These are phyloP conservation scores for Aldrovandia affinis DNA, from an alignment of 2,797 vertebrate genomes.

Conservation along the genomic window DNA sequence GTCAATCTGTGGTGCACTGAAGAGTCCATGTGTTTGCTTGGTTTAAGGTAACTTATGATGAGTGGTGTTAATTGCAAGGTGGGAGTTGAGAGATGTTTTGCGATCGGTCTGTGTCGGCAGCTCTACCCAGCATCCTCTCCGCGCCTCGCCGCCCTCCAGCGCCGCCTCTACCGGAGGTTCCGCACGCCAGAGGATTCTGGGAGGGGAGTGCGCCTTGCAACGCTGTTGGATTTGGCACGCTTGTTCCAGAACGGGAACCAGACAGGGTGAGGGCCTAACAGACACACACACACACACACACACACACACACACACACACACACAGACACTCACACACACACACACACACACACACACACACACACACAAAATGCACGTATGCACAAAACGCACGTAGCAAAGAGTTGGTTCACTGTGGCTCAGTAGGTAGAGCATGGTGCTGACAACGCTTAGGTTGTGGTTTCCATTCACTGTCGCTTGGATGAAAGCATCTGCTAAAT, in stretches of 20 bases:
- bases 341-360: no score
- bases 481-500: no score
- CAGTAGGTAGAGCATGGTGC: no score
- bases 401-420: no score
- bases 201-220: slow-evolving; percentile 47
- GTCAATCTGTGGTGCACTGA: slow-evolving; percentile 22
- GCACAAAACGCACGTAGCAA: no score
- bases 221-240: slow-evolving; percentile 50
- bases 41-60: background rate
- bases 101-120: slow-evolving; percentile 67
- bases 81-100: background rate
- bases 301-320: background rate
- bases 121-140: slow-evolving; percentile 74
- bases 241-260: slow-evolving; percentile 48
- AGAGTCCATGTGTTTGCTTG: slow-evolving; percentile 5
- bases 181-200: slow-evolving; percentile 33
- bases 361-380: no score
- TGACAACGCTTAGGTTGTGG: no score
- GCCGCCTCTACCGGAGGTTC: slow-evolving; percentile 58
- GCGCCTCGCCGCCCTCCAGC: slow-evolving; percentile 57
- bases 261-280: slow-evolving; percentile 50
- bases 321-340: background rate
- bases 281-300: background rate
- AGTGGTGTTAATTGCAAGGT: background rate
- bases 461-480: no score